Evolutionary conservation across 2,113 vertebrate genomes (phyloP), one percentile per base, ranked within the genome.

Genomic region (Cephalopterus ornatus): DNA sequence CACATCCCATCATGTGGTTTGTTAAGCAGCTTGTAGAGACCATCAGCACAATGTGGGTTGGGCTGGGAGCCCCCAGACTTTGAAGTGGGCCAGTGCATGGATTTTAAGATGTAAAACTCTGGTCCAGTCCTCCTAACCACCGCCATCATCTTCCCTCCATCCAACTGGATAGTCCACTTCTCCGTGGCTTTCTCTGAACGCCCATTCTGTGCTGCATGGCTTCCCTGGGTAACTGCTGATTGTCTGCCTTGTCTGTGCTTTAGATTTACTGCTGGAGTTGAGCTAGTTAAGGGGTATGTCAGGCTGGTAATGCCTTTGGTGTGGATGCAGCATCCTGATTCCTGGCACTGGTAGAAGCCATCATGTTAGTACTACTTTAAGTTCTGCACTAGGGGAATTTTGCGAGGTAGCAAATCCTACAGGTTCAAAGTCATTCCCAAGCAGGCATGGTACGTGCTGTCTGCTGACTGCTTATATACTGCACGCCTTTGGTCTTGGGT

Each of bases 301-400:
- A 41, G 0, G 1, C 56, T 3, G 6, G 21, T 41, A 27, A 24
- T 5, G 3, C 26, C 24, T 68, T 55, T 7, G 8, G 11, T 76
- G 59, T 66, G 50, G 58, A 14, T 56, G 41, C 28, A 68, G 7
- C 41, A 11, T 47, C 53, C 27, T 2, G 2, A 14, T 73, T 52
- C 27, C 42, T 79, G 52, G 24, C 19, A 8, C 37, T 41, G 23
- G 10, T 41, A 37, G 33, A 80, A 66, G 18, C 46, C 12, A 19
- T 68, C 21, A 2, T 0, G 0, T 33, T 33, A 42, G 8, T 16
- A 30, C 8, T 10, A 17, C 55, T 70, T 1, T 19, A 47, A 70
- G 41, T 49, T 91, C 49, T 77, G 27, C 9, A 5, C 39, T 33
- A 22, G 46, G 33, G 35, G 9, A 46, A 53, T 88, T 89, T 58